A percentile compares a stretch with the other conserved stretches of the same genome.
Conservation (phyloP, 2,113 vertebrate species). For the Bubalus kerabau region DNA sequence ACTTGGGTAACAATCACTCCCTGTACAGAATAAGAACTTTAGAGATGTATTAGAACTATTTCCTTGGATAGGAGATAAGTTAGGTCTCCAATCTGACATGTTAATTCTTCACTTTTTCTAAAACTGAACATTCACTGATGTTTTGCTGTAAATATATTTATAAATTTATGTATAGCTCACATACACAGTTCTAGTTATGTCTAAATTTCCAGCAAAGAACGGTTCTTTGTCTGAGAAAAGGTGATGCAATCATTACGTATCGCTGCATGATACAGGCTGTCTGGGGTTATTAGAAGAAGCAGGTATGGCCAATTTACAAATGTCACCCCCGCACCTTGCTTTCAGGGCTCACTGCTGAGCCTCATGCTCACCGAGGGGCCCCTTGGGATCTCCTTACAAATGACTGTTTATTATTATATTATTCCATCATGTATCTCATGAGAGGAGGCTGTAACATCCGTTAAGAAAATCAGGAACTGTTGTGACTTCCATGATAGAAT, state of each 20-base stretch:
- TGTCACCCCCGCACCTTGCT: conserved; percentile 59
- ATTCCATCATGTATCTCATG: conserved; percentile 69
- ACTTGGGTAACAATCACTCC: background rate
- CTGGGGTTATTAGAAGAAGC: conserved; percentile 63
- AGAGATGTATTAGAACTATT: background rate
- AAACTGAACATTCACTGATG: background rate
- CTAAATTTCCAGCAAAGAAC: background rate
- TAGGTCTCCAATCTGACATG: background rate
- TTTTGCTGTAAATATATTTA: conserved; percentile 2
- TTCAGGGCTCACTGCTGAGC: conserved; percentile 67
- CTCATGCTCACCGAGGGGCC: conserved; percentile 1
- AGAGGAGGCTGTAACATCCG: conserved; percentile 52
- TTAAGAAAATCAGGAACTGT: conserved; percentile 44
- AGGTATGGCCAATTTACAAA: conserved; percentile 70
- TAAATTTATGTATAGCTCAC: background rate
- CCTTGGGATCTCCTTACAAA: conserved; percentile 61
- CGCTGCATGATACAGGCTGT: conserved; percentile 60
- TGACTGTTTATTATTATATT: conserved; percentile 66
- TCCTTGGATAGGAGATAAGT: background rate
- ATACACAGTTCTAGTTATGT: background rate
- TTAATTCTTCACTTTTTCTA: conserved; percentile 8
- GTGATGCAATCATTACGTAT: conserved; percentile 79
- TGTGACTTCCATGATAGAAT: background rate
- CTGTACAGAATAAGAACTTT: background rate
- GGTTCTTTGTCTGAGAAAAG: conserved; percentile 69